Evolutionary conservation across 2,113 vertebrate genomes (phyloP).

Genomic region (Pomatostomus ruficeps): DNA sequence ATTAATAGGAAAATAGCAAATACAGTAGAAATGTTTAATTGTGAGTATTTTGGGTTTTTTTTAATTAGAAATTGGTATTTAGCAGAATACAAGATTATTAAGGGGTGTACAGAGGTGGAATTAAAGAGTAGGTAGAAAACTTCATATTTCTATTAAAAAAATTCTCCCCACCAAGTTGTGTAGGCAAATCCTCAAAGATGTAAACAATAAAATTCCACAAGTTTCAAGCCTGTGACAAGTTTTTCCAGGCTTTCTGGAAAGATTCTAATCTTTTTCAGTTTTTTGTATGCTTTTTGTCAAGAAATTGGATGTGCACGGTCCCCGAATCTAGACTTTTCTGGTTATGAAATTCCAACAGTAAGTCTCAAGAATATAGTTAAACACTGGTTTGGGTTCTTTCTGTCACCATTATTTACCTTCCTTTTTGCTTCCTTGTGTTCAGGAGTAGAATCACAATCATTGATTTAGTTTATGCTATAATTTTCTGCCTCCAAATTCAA

Average conservation of each 20-base stretch:
- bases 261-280: background rate
- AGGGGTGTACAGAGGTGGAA: background rate
- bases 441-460: background rate
- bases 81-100: background rate
- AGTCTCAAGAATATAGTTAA: background rate
- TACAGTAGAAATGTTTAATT: background rate
- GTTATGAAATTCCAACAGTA: background rate
- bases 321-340: background rate
- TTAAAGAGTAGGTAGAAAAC: background rate
- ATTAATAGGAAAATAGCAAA: background rate
- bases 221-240: background rate
- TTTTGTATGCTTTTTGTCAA: background rate
- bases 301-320: background rate
- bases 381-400: background rate
- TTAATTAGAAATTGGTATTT: background rate
- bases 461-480: background rate
- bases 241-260: background rate
- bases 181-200: background rate
- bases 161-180: background rate
- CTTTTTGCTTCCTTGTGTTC: background rate
- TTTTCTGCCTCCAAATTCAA: background rate
- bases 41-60: accelerated
- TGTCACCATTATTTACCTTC: background rate
- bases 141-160: background rate
- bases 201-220: background rate